Evolutionary conservation across 2,797 vertebrate genomes (phyloP).

Genomic region (Danio tinwini): DNA sequence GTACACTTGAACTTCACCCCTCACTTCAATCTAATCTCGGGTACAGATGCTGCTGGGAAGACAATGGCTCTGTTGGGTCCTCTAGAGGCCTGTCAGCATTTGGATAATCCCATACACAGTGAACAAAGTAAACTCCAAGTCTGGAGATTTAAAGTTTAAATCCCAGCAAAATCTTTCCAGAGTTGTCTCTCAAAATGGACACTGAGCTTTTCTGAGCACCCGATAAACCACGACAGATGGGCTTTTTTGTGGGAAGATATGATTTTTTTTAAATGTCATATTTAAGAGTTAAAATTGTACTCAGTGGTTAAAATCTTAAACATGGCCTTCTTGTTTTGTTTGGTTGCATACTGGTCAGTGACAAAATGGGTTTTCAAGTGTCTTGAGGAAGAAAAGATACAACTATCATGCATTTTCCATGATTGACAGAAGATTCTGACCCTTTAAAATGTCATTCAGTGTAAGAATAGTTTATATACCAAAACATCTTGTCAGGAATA

Average conservation of each 20-base stretch:
- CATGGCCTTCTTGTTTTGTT: not conserved
- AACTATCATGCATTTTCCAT: no score
- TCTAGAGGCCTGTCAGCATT: slow-evolving; percentile 57
- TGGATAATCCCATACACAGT: slow-evolving; percentile 68
- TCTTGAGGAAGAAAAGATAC: no score
- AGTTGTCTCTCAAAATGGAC: slow-evolving; percentile 30
- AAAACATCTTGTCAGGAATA: no score
- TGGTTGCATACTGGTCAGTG: not conserved
- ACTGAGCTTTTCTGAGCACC: slow-evolving; percentile 18
- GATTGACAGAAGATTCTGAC: no score
- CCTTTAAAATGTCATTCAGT: no score
- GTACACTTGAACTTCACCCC: slow-evolving; percentile 32
- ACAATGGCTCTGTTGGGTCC: slow-evolving; percentile 61
- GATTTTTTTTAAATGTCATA: not conserved
- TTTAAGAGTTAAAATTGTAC: not conserved
- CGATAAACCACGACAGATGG: slow-evolving; percentile 21
- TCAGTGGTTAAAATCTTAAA: slow-evolving; percentile 8
- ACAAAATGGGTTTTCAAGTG: no score
- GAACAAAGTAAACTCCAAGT: slow-evolving; percentile 66
- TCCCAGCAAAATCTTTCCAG: slow-evolving; percentile 41
- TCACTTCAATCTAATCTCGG: slow-evolving; percentile 64
- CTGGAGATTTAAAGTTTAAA: slow-evolving; percentile 60
- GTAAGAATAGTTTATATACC: no score
- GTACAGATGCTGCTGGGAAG: slow-evolving; percentile 67
- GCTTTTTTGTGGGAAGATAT: slow-evolving; percentile 13